Evolutionary conservation across 2,797 vertebrate species (phyloP).

Genomic region (Myoxocephalus aenaeus): DNA sequence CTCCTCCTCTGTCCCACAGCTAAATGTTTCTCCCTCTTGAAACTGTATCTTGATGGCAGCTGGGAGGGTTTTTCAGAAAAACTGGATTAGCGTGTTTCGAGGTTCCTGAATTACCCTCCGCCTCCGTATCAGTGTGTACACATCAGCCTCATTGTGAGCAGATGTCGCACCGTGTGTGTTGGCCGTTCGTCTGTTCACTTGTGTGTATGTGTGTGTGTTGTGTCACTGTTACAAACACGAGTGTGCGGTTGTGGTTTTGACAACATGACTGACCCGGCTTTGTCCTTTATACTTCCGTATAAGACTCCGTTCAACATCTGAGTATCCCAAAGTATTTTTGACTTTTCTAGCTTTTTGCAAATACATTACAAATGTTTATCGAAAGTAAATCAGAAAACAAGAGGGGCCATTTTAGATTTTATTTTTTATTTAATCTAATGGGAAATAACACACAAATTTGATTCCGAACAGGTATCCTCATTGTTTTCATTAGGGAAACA

Average conservation of each 20-base stretch:
- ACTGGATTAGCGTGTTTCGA: conserved; percentile 71
- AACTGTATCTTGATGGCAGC: conserved; percentile 67
- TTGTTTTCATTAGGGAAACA: conserved; percentile 44
- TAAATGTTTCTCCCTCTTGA: conserved; percentile 55
- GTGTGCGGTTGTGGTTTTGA: conserved; percentile 31
- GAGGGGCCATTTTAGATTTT: not conserved
- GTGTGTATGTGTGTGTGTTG: conserved; percentile 11
- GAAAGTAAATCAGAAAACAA: conserved; percentile 24
- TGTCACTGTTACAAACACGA: conserved; percentile 34
- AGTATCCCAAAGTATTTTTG: too few relatives aligned
- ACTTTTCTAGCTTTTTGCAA: not conserved
- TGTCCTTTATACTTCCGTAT: conserved; percentile 13
- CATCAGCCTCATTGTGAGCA: conserved; percentile 42
- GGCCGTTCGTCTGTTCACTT: conserved; percentile 43
- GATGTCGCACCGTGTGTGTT: conserved; percentile 24
- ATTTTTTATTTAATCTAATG: conserved; percentile 5
- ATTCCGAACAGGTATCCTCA: conserved; percentile 41
- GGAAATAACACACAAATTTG: conserved; percentile 29
- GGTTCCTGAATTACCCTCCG: conserved; percentile 43
- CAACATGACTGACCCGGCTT: conserved; percentile 13
- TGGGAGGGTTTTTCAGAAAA: conserved; percentile 58
- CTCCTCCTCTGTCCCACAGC: conserved; percentile 49
- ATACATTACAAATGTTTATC: not conserved
- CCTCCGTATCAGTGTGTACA: conserved; percentile 21
- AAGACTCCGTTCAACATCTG: not conserved